These are phyloP conservation scores for Drosophila eohydei DNA, from an alignment of 2,888 invertebrate species.

Conservation along the genomic window DNA sequence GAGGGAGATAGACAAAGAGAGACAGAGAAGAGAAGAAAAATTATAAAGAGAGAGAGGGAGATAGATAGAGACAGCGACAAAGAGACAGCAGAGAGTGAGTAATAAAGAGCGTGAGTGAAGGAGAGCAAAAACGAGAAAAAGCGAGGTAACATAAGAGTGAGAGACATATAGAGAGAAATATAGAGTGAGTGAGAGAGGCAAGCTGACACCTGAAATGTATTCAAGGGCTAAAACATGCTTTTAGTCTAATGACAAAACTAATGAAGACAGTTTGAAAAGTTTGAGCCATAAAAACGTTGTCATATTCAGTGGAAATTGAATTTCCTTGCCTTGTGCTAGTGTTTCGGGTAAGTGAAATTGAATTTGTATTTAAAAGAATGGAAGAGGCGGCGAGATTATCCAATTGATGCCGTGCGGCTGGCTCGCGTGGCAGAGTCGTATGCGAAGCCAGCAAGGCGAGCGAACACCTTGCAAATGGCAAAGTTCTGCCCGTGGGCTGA, in stretches of 20 bases:
- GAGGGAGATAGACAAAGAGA: neutral
- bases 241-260: neutral
- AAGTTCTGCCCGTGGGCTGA: constrained; percentile 17
- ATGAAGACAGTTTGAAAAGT: constrained; percentile 4
- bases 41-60: neutral
- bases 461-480: constrained; percentile 42
- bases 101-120: neutral
- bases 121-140: neutral
- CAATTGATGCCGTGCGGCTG: constrained; percentile 10
- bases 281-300: neutral
- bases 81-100: neutral
- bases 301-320: constrained; percentile 4
- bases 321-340: neutral
- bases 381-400: neutral
- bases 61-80: neutral
- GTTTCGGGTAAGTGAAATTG: constrained; percentile 4
- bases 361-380: constrained; percentile 3
- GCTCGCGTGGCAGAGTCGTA: constrained; percentile 7
- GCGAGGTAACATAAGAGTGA: neutral
- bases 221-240: neutral
- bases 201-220: neutral
- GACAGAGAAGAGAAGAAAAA: neutral
- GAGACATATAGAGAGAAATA: too few relatives aligned
- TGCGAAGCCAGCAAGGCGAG: constrained; percentile 14
- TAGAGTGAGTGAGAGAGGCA: neutral